Evolutionary conservation across 2,888 invertebrate species (phyloP), one percentile per base, ranked within the genome.

Genomic region (Zaprionus lineosus): DNA sequence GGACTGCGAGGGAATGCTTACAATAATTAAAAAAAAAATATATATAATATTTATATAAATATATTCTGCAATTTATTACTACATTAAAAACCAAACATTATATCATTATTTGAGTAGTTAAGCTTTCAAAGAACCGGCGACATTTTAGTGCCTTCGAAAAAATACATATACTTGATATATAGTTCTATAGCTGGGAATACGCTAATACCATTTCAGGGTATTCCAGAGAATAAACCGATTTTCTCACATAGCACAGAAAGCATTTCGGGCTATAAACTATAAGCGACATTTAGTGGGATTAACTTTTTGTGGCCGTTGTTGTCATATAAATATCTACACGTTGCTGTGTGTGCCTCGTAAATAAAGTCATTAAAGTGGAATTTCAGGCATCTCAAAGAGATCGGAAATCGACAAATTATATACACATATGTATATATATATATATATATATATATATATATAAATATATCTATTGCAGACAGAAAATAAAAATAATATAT

Each of bases 231-330:
- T 19, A 41, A 62, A 29, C 26, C 7, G 28, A 2, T 16, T 39
- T 58, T 12, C 24, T 31, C 36, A 28, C n/a, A 21, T 26, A 21
- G n/a, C n/a, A n/a, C 34, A 37, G 18, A 24, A 21, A 39, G 34
- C 43, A 58, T 39, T 52, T 68, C 60, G 61, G 62, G 83, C 78
- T 79, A 84, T 84, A 85, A 85, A 82, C 85, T 86, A 84, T 85
- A 77, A 84, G 61, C 76, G 70, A 81, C 86, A 83, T 87, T 88
- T 86, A 76, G 77, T 69, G 68, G 84, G 73, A 84, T 87, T 87
- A 84, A 70, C 75, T 68, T 75, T 74, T 73, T 75, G 79, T 69
- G 81, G 75, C 69, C 84, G 76, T 48, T 76, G 69, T 63, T 77
- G 75, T 69, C 76, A 81, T 81, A 83, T 74, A 73, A 59, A 72